These are phyloP conservation scores for Cerastoderma edule DNA, from an alignment of 2,888 invertebrate genomes.

Conservation along the genomic window DNA sequence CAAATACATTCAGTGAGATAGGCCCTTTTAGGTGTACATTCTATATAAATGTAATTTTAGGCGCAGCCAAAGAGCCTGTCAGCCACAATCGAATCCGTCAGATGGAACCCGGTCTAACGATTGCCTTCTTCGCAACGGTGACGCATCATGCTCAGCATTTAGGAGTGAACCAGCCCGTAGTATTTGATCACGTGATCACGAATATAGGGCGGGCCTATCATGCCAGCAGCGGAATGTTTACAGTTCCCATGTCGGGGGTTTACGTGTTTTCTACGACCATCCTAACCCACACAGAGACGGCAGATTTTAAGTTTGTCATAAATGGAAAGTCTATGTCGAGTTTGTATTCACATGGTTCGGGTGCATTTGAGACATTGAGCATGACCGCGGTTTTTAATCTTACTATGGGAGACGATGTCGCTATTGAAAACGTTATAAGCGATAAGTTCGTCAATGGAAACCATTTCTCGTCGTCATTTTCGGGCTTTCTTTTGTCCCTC, in stretches of 20 bases:
- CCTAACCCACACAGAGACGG: background rate
- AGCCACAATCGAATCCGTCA: background rate
- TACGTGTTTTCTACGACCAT: background rate
- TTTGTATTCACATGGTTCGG: background rate
- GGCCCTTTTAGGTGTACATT: background rate
- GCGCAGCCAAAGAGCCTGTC: background rate
- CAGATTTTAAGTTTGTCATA: background rate
- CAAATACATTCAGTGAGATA: too few species aligned
- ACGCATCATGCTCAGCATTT: background rate
- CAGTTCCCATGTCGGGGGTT: background rate
- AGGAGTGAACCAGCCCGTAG: background rate
- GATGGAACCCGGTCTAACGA: background rate
- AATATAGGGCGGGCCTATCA: background rate
- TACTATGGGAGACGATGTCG: background rate
- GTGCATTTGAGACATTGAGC: background rate
- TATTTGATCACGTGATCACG: background rate
- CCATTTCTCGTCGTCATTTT: constrained; percentile 1
- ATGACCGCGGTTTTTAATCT: background rate
- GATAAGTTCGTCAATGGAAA: background rate
- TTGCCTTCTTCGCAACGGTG: background rate
- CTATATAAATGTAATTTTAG: background rate
- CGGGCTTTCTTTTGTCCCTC: background rate
- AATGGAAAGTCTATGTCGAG: background rate
- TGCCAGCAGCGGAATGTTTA: background rate
- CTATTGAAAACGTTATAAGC: background rate